A percentile compares a stretch with the other conserved stretches of the same genome.
These are phyloP conservation scores for Cantharis lateralis DNA, from an alignment of 2,888 invertebrate species.

Conservation along the genomic window DNA sequence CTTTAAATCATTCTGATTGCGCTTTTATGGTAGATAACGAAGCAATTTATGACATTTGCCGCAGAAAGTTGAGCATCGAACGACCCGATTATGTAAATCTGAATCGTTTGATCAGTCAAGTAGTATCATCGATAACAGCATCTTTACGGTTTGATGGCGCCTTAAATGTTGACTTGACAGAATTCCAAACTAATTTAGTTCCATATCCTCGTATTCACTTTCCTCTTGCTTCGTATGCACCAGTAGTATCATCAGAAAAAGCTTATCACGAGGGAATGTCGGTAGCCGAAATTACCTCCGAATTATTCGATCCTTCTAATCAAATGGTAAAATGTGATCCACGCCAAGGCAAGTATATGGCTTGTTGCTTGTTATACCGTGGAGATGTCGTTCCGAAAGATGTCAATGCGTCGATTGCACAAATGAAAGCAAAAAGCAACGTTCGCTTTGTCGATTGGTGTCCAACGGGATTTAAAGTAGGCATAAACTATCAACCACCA, in stretches of 20 bases:
- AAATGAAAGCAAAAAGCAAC: constrained; percentile 74
- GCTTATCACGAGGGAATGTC: constrained; percentile 77
- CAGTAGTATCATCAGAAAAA: constrained; percentile 73
- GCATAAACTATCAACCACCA: constrained; percentile 70
- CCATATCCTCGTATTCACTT: constrained; percentile 94
- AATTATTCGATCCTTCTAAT: constrained; percentile 86
- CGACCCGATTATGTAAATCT: constrained; percentile 84
- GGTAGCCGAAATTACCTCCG: constrained; percentile 81
- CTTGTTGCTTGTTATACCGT: constrained; percentile 82
- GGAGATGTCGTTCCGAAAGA: constrained; percentile 92
- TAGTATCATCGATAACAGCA: constrained; percentile 86
- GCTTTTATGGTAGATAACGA: constrained; percentile 96
- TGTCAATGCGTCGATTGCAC: constrained; percentile 81
- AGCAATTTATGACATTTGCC: constrained; percentile 93
- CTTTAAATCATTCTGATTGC: constrained; percentile 85
- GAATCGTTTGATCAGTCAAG: constrained; percentile 83
- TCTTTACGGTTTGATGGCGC: constrained; percentile 87
- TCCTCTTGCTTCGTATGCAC: constrained; percentile 75
- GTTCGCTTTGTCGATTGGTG: constrained; percentile 96
- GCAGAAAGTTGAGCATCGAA: constrained; percentile 80
- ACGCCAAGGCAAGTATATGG: constrained; percentile 85
- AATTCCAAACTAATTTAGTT: constrained; percentile 90
- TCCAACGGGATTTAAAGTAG: constrained; percentile 88
- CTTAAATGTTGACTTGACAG: constrained; percentile 86
- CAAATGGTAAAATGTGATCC: constrained; percentile 93